Conservation (phyloP, 1,140 invertebrate species). For the Trachymyrmex septentrionalis region DNA sequence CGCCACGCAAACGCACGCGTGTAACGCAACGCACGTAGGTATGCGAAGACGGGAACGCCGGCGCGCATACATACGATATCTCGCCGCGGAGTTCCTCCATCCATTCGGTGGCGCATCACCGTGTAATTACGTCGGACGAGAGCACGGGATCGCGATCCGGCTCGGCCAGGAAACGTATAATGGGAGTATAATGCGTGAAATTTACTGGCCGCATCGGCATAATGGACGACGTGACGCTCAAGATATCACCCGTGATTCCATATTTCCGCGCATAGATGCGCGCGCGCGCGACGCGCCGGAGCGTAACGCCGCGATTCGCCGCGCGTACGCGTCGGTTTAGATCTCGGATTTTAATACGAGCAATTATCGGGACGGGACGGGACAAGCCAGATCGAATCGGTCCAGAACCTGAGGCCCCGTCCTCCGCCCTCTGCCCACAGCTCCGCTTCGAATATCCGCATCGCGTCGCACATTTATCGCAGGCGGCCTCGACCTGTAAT, state of each 20-base stretch:
- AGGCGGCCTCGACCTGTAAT: conserved; percentile 33
- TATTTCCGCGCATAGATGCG: conserved; percentile 73
- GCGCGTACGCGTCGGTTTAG: conserved; percentile 4
- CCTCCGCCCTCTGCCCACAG: neutral
- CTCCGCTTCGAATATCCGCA: conserved; percentile 12
- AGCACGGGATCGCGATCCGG: conserved; percentile 74
- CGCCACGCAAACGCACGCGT: too few relatives aligned
- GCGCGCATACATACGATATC: neutral
- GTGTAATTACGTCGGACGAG: conserved; percentile 75
- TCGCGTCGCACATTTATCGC: conserved; percentile 28
- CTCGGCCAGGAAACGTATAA: conserved; percentile 76
- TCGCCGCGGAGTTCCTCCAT: conserved; percentile 43
- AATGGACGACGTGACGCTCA: conserved; percentile 77
- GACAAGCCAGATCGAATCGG: conserved; percentile 14
- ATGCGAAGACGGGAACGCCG: too few relatives aligned
- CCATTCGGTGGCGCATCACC: conserved; percentile 68
- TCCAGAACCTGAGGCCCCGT: neutral
- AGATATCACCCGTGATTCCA: conserved; percentile 76
- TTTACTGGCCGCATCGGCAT: conserved; percentile 77
- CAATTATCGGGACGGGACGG: conserved; percentile 57
- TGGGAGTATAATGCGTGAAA: conserved; percentile 78
- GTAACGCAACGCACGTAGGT: too few relatives aligned
- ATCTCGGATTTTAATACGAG: conserved; percentile 63
- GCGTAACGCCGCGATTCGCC: conserved; percentile 42
- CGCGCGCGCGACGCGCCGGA: conserved; percentile 57